These are phyloP conservation scores for Helicoverpa assulta DNA, from an alignment of 2,888 invertebrate genomes.

Conservation along the genomic window DNA sequence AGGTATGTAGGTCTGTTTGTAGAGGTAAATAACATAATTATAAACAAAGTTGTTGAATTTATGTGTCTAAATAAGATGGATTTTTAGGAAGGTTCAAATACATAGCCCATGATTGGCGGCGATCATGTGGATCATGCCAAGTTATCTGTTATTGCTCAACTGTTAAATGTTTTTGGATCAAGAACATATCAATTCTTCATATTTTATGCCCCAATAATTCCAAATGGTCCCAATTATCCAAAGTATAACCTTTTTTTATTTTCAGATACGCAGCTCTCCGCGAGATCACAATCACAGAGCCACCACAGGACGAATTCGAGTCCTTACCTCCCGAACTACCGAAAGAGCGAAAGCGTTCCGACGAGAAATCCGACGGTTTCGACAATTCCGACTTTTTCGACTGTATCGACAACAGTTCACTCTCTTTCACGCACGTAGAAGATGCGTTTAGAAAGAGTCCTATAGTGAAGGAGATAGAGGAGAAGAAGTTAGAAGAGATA, in stretches of 20 bases:
- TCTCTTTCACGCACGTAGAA: conserved; percentile 87
- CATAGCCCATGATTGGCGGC: too few species aligned
- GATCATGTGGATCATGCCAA: too few species aligned
- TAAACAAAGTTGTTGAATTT: too few species aligned
- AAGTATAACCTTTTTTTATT: too few species aligned
- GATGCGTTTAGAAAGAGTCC: conserved; percentile 88
- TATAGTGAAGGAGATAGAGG: conserved; percentile 80
- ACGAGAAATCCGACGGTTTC: conserved; percentile 88
- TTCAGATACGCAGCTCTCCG: conserved; percentile 94
- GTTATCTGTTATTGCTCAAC: too few species aligned
- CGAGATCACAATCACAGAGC: conserved; percentile 93
- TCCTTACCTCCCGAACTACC: conserved; percentile 85
- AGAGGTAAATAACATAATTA: too few species aligned
- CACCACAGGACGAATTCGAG: conserved; percentile 88
- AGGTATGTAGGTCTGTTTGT: conserved; percentile 72
- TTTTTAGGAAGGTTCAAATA: too few species aligned
- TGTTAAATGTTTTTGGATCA: too few species aligned
- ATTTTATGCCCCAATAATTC: too few species aligned
- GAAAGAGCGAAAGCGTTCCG: conserved; percentile 87
- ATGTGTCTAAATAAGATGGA: too few species aligned
- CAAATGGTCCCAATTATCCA: too few species aligned
- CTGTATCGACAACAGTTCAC: conserved; percentile 88
- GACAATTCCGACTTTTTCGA: conserved; percentile 89
- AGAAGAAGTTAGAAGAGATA: conserved; percentile 72
- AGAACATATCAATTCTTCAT: too few species aligned